Evolutionary conservation across 2,888 invertebrate species (phyloP).

Genomic region (Drosophila rellima): DNA sequence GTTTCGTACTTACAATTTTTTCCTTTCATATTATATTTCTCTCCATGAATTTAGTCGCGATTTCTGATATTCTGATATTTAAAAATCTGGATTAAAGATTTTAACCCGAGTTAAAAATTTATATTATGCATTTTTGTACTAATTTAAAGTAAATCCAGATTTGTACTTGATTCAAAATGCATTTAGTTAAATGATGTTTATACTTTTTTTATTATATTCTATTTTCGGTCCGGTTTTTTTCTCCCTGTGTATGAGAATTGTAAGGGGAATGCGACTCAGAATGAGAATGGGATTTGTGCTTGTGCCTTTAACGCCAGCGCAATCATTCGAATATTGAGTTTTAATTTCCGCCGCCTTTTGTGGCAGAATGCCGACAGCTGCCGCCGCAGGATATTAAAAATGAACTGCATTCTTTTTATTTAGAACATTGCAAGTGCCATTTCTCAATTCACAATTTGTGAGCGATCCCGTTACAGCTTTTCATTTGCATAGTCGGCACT

Average conservation of each 20-base stretch:
- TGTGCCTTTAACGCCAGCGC: slow-evolving; percentile 45
- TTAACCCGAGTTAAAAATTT: too few species aligned
- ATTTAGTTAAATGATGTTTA: neutral
- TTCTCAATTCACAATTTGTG: slow-evolving; percentile 27
- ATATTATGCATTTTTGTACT: too few species aligned
- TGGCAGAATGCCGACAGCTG: slow-evolving; percentile 63
- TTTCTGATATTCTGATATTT: too few species aligned
- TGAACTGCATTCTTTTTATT: slow-evolving; percentile 59
- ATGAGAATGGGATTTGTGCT: slow-evolving; percentile 6
- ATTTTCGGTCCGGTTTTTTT: neutral
- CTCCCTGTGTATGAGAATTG: neutral
- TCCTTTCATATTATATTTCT: too few species aligned
- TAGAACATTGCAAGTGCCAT: slow-evolving; percentile 37
- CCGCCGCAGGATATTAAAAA: slow-evolving; percentile 77
- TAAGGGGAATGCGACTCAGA: neutral
- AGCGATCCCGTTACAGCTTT: slow-evolving; percentile 20
- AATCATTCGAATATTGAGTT: slow-evolving; percentile 80
- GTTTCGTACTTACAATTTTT: too few species aligned
- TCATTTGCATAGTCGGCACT: slow-evolving; percentile 43
- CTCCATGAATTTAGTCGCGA: too few species aligned
- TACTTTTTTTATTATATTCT: neutral
- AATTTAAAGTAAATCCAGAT: too few species aligned
- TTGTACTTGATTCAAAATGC: too few species aligned
- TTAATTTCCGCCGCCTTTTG: slow-evolving; percentile 76
- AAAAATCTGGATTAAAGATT: too few species aligned